These are phyloP conservation scores for Nixonia krombeini DNA, from an alignment of 1,140 invertebrate species.

Conservation along the genomic window DNA sequence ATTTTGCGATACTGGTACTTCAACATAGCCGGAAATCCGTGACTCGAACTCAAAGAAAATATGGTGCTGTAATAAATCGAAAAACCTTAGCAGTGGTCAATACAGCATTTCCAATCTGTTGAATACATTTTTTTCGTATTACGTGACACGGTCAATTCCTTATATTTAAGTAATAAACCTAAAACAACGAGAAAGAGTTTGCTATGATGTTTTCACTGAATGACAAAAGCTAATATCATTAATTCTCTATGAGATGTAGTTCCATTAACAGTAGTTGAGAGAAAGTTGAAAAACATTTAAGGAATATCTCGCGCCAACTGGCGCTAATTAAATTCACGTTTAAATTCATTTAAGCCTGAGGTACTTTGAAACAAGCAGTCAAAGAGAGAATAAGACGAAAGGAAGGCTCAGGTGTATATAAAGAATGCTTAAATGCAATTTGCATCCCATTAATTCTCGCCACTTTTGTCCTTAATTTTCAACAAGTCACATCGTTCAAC, in stretches of 20 bases:
- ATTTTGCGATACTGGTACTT: conserved; percentile 59
- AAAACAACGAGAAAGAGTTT: too few species aligned
- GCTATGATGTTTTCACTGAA: too few species aligned
- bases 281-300: conserved; percentile 24
- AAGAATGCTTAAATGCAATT: conserved; percentile 62
- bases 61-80: neutral
- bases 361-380: conserved; percentile 34
- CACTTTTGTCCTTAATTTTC: conserved; percentile 16
- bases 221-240: too few species aligned
- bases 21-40: conserved; percentile 33
- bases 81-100: too few species aligned
- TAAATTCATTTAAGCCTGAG: too few species aligned
- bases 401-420: conserved; percentile 46
- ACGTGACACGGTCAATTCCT: too few species aligned
- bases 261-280: too few species aligned
- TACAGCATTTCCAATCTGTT: too few species aligned
- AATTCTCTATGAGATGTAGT: too few species aligned
- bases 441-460: conserved; percentile 65
- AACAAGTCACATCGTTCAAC: conserved; percentile 6
- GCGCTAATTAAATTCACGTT: conserved; percentile 63
- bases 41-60: conserved; percentile 46
- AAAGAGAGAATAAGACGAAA: conserved; percentile 50
- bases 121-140: too few species aligned
- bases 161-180: too few species aligned
- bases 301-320: conserved; percentile 58